Evolutionary conservation across 1,140 invertebrate species (phyloP).

Genomic region (Pseudoatta argentina): DNA sequence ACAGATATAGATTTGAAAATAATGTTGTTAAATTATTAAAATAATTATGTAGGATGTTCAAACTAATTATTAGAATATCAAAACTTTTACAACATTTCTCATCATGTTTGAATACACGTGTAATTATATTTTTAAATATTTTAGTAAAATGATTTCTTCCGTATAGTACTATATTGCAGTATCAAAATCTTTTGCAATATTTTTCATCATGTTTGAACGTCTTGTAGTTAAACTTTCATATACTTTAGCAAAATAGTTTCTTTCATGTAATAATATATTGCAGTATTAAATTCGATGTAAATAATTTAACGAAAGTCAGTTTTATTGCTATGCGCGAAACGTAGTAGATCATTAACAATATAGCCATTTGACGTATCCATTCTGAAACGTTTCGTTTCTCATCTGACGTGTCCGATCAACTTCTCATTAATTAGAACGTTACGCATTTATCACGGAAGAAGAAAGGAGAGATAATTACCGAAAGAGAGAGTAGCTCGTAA

Average conservation of each 20-base stretch:
- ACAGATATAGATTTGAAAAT: too few species aligned
- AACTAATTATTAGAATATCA: too few species aligned
- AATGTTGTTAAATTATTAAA: too few species aligned
- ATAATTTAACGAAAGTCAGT: not conserved
- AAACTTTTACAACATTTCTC: too few species aligned
- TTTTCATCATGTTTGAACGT: not conserved
- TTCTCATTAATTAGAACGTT: not conserved
- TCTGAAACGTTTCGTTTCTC: not conserved
- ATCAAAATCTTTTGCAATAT: not conserved
- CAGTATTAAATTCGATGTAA: conserved; percentile 2
- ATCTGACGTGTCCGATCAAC: not conserved
- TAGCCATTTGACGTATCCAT: not conserved
- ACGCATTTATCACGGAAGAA: conserved; percentile 4
- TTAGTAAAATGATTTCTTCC: too few species aligned
- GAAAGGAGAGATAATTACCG: not conserved
- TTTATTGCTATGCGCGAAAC: not conserved
- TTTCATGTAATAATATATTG: not conserved
- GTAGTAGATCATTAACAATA: not conserved
- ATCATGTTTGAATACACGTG: too few species aligned
- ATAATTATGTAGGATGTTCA: too few species aligned
- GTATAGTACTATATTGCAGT: not conserved
- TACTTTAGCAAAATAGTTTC: too few species aligned
- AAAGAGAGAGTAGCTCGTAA: not conserved
- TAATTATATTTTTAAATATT: too few species aligned
- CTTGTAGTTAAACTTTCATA: too few species aligned